These are phyloP conservation scores for Ceratitis capitata DNA, from an alignment of 1,140 invertebrate species.

Conservation along the genomic window DNA sequence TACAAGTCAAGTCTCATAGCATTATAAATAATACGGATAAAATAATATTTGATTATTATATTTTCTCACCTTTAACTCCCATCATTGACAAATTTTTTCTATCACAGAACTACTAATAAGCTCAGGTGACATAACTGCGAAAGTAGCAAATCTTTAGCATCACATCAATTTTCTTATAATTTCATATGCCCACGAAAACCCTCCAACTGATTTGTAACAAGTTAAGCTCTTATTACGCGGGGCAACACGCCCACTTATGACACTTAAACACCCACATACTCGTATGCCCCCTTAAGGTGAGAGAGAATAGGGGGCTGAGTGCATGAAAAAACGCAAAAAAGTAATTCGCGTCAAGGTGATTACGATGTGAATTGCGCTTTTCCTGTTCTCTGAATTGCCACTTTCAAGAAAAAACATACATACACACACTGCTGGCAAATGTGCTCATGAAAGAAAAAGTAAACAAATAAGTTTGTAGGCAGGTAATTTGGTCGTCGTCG, in stretches of 20 bases:
- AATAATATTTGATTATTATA: not conserved
- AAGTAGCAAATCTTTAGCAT: not conserved
- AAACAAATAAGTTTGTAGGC: not conserved
- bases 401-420: not conserved
- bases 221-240: not conserved
- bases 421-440: too few species aligned
- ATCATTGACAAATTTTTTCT: not conserved
- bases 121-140: too few species aligned
- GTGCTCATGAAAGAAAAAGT: too few species aligned
- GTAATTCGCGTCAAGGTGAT: constrained; percentile 10
- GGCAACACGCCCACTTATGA: not conserved
- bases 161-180: constrained; percentile 29
- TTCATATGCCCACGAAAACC: not conserved
- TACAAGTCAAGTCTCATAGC: too few species aligned
- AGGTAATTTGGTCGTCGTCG: not conserved
- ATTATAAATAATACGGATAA: too few species aligned
- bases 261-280: not conserved
- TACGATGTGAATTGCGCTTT: constrained; percentile 18
- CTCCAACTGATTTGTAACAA: not conserved
- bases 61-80: not conserved
- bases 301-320: too few species aligned
- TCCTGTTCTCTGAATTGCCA: constrained; percentile 28
- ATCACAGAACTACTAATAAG: too few species aligned
- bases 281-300: not conserved
- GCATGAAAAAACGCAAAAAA: not conserved